These are phyloP conservation scores for Minunthozetes semirufus DNA, from an alignment of 2,888 invertebrate species.

Conservation along the genomic window DNA sequence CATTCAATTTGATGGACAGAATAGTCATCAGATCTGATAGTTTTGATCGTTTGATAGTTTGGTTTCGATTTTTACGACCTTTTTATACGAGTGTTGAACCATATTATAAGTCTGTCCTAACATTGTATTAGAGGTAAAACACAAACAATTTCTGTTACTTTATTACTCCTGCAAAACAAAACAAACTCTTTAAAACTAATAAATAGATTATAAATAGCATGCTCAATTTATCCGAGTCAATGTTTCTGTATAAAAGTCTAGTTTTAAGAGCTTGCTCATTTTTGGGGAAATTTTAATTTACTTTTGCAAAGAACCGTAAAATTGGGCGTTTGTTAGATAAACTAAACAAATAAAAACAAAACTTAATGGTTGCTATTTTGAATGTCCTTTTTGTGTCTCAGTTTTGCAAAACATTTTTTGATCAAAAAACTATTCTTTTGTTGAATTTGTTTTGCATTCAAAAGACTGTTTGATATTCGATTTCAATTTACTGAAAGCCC, in stretches of 20 bases:
- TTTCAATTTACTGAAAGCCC: constrained; percentile 12
- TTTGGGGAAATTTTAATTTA: no score
- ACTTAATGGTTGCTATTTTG: no score
- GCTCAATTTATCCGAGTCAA: no score
- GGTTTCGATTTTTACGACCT: background rate
- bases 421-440: background rate
- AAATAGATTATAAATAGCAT: no score
- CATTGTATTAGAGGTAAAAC: background rate
- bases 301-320: no score
- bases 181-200: no score
- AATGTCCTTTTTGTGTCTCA: no score
- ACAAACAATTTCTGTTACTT: background rate
- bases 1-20: background rate
- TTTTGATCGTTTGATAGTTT: background rate
- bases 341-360: no score
- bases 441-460: background rate
- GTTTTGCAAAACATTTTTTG: no score
- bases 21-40: background rate
- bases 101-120: background rate
- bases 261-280: no score
- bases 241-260: no score
- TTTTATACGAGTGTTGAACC: constrained; percentile 1
- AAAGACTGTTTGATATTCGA: background rate
- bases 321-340: no score
- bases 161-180: background rate